phyloP scores from a whole-genome alignment of 2,113 vertebrate genomes.

The Ictidomys tridecemlineatus region DNA sequence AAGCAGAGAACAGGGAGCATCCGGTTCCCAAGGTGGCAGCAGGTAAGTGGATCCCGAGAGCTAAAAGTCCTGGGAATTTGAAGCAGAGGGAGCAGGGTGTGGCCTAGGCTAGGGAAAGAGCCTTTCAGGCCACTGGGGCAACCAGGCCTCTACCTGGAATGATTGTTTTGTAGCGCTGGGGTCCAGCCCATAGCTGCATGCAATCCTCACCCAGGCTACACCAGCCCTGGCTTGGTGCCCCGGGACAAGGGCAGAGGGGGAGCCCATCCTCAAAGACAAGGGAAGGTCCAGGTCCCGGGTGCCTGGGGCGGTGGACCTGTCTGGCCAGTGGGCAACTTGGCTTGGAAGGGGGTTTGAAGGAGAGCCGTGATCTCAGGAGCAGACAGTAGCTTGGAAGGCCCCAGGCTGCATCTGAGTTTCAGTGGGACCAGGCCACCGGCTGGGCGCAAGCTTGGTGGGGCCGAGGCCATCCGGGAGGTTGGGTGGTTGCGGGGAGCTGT shows the following conservation, averaged over 20 bases:
- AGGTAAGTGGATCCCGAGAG: too few species aligned
- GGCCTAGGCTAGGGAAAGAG: neutral
- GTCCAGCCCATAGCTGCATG: neutral
- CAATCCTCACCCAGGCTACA: neutral
- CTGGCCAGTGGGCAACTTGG: neutral
- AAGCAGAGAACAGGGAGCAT: neutral
- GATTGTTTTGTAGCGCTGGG: neutral
- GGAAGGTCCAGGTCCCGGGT: neutral
- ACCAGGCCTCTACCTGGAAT: neutral
- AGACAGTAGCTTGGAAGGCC: neutral
- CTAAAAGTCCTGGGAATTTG: neutral
- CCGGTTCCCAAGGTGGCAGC: neutral
- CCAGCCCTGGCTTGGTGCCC: too few species aligned
- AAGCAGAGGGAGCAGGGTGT: neutral
- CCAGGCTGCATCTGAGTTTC: too few species aligned
- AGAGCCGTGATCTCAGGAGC: neutral
- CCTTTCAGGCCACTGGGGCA: neutral
- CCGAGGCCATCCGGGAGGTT: too few species aligned
- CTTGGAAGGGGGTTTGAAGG: neutral
- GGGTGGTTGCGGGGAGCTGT: neutral
- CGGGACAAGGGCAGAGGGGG: neutral
- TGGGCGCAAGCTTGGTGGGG: too few species aligned
- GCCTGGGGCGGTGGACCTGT: accelerated
- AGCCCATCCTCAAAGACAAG: too few species aligned
- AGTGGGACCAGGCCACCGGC: neutral